A percentile compares a stretch with the other conserved stretches of the same genome.
phyloP scores from a whole-genome alignment of 2,888 invertebrate genomes.

The Blera fallax region DNA sequence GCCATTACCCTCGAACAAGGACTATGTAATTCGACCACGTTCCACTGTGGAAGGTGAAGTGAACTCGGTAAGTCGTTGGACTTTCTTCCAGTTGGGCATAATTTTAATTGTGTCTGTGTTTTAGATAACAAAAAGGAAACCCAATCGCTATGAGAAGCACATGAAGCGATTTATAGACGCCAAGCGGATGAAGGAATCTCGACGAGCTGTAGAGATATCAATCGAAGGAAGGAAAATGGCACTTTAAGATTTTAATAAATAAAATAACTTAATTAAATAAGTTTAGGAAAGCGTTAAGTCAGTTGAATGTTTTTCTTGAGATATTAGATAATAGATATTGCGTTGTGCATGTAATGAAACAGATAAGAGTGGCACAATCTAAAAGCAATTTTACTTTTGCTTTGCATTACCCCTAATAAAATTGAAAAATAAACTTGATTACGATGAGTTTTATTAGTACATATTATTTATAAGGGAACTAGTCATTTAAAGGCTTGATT shows the following conservation, averaged over 20 bases:
- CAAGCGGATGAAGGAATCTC: constrained; percentile 89
- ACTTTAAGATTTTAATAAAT: constrained; percentile 83
- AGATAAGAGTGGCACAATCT: background rate
- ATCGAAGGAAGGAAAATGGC: constrained; percentile 98
- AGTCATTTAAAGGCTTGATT: too few species aligned
- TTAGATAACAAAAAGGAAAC: constrained; percentile 90
- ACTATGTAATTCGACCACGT: constrained; percentile 97
- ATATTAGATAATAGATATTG: background rate
- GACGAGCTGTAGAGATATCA: constrained; percentile 95
- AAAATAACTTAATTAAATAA: constrained; percentile 8
- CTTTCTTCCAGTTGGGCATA: background rate
- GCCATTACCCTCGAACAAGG: constrained; percentile 96
- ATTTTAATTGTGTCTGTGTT: constrained; percentile 41
- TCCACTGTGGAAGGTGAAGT: constrained; percentile 95
- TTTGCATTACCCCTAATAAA: constrained; percentile 14
- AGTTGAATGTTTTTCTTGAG: constrained; percentile 11
- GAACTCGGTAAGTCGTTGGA: constrained; percentile 85
- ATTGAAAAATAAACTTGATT: background rate
- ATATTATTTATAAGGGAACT: too few species aligned
- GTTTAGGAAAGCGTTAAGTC: background rate
- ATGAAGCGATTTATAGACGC: constrained; percentile 94
- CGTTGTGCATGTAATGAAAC: background rate
- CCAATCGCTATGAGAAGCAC: constrained; percentile 95
- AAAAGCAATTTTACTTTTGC: background rate
- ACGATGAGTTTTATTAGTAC: too few species aligned